Base-by-base conservation (phyloP, 2,797 vertebrate species). In the Melopsittacus undulatus region DNA sequence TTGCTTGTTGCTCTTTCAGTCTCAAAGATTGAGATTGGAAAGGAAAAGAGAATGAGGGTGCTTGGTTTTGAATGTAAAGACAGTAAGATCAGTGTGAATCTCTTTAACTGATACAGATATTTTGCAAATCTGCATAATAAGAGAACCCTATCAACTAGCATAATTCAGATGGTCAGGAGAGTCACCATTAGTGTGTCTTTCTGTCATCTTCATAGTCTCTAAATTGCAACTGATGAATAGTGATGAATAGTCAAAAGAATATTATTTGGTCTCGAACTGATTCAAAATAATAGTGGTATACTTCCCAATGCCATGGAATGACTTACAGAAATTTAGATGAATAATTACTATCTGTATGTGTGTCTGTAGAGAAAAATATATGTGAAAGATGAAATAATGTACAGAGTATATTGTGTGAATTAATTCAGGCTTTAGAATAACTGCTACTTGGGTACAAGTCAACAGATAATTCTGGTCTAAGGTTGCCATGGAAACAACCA, bases 401-500 rank as follows among this genome's bases (percentile, higher is more conserved):
- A 54, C 61, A 95, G 94, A 95, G 45, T 76, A 91, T 95, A 86
- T 92, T 96, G 95, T 97, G 95, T 95, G 89, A 92, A 96, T 97
- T 96, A 93, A 95, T 96, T 97, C 97, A 97, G 95, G 97, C 97
- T 97, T 97, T 95, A 97, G 94, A 96, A 97, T 97, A 97, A 96
- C 96, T 97, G 96, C 83, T 97, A 92, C 94, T 97, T 97, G 95
- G 97, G 97, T 98, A 95, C 95, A 97, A 98, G 97, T 97, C 95
- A 98, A 98, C 94, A 80, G 97, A 97, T 98, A 98, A 98, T 98
- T 97, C 98, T 98, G 96, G 96, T 97, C 98, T 98, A 97, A 96
- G 96, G 98, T 98, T 98, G 98, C 98, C 97, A 98, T 98, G 98
- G 98, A 98, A 98, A 98, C 98, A 98, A 96, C 97, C 98, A 97